Base-by-base conservation (phyloP, 2,113 vertebrate species). In the Collichthys lucidus region DNA sequence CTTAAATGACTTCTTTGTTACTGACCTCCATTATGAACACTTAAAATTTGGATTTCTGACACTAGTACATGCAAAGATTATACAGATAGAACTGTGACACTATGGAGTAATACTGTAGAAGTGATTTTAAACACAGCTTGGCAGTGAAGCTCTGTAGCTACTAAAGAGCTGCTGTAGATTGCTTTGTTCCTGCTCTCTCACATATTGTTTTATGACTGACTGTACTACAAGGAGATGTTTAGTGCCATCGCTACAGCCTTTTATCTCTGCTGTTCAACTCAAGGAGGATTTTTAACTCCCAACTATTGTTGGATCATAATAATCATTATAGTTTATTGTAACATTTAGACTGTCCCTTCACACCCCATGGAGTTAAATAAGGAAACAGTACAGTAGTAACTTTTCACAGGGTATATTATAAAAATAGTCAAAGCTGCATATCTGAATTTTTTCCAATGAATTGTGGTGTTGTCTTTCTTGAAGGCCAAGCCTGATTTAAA, bases 401-500 rank as follows among this genome's bases (percentile, higher is more conserved):
- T 12, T 49, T 2, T 26, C 15, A 19, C 15, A 26, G n/a, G 1
- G 1, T 40, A 14, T 46, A 5, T 60, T n/a, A 17, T 19, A 55
- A 22, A 69, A 52, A 12, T 44, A n/a, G 52, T n/a, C 11, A 60
- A 42, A 66, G 12, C 4, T 44, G 19, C 11, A 74, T 24, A 17
- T 22, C 11, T 53, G 29, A 40, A 29, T 46, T 69, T 44, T 47
- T 0, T 0, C 10, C 15, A n/a, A 0, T 76, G 2, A 16, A 0
- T 91, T 24, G 26, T 63, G 2, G 22, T 42, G 11, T 67, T 56
- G 15, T 86, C 66, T 88, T 19, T 77, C 52, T 79, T 77, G 14
- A 80, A 93, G 92, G 61, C 79, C 67, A 99, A 99, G 79, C 98
- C 97, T 16, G 98, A 99, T 87, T 85, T 99, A 88, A 99, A 99